These are phyloP conservation scores for Campylomormyrus numenius DNA, from an alignment of 2,113 vertebrate species.

Conservation along the genomic window DNA sequence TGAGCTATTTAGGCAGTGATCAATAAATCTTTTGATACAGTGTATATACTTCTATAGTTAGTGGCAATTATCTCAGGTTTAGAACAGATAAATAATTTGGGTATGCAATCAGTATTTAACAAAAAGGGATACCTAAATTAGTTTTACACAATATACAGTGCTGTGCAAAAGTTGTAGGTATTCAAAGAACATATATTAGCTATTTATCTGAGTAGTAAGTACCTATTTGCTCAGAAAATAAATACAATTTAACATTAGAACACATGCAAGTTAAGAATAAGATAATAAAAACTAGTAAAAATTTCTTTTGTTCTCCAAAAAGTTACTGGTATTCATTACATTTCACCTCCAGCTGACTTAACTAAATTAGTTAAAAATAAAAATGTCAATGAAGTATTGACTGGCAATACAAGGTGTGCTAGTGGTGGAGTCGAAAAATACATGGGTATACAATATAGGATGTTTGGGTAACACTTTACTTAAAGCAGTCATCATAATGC, in stretches of 20 bases:
- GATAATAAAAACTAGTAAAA: neutral
- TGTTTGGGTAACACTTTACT: no score
- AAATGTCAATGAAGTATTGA: neutral
- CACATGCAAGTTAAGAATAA: neutral
- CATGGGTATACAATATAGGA: neutral
- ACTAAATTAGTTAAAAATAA: neutral
- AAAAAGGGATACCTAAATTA: neutral
- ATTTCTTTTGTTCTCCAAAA: neutral
- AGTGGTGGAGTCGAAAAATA: neutral
- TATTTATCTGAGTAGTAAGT: neutral
- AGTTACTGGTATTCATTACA: neutral
- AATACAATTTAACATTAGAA: neutral
- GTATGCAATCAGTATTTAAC: neutral
- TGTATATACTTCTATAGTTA: neutral
- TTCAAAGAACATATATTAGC: neutral
- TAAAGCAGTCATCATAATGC: no score
- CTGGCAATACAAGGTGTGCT: neutral
- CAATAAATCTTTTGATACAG: neutral
- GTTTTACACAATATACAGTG: neutral
- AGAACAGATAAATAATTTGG: neutral
- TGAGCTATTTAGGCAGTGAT: neutral
- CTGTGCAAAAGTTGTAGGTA: neutral
- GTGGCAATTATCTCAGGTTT: neutral
- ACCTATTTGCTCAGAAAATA: neutral
- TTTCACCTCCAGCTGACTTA: neutral